Evolutionary conservation across 2,113 vertebrate species (phyloP).

Genomic region (Sturnira hondurensis): DNA sequence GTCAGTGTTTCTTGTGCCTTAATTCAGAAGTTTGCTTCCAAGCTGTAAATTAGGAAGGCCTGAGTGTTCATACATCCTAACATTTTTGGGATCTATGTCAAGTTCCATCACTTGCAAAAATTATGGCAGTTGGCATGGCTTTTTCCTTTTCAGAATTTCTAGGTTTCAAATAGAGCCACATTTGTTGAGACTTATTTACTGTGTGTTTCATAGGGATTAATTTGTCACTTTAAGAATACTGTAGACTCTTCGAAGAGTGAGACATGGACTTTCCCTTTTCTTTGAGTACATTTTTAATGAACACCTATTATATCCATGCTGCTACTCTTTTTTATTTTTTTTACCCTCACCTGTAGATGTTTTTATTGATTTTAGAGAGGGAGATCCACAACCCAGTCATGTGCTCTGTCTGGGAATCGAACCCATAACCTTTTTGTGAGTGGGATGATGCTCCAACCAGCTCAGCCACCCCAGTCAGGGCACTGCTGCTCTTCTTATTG

Average conservation of each 20-base stretch:
- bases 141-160: not conserved
- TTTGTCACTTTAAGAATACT: not conserved
- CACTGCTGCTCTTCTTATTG: not conserved
- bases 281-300: conserved; percentile 16
- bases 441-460: no score
- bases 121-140: not conserved
- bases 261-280: not conserved
- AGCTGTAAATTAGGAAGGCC: not conserved
- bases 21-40: not conserved
- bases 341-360: no score
- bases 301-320: not conserved
- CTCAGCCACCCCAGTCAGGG: no score
- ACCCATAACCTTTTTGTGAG: no score
- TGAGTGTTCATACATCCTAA: not conserved
- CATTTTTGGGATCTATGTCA: not conserved
- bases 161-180: not conserved
- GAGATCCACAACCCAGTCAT: no score
- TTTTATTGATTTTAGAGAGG: no score
- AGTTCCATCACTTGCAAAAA: not conserved
- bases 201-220: not conserved
- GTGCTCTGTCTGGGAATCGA: no score
- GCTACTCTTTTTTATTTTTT: not conserved
- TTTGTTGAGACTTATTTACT: not conserved
- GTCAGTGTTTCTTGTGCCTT: not conserved
- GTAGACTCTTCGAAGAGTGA: not conserved